Percentiles rank a stretch among this genome's conserved stretches.
Evolutionary conservation across 2,888 invertebrate genomes (phyloP).

Genomic region (Phaedon cochleariae): DNA sequence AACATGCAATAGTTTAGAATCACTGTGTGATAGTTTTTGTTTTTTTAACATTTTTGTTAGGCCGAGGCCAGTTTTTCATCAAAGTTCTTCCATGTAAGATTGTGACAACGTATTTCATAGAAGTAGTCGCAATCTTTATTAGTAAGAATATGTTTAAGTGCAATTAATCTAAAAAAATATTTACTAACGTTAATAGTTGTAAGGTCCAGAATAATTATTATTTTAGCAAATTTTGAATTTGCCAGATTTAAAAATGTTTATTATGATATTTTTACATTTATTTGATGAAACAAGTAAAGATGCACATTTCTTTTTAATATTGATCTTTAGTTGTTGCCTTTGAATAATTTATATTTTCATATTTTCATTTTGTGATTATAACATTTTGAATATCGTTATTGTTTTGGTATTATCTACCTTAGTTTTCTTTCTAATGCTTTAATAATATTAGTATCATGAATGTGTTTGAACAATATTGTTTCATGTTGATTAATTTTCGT

Average conservation of each 20-base stretch:
- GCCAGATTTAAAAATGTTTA: slow-evolving; percentile 25
- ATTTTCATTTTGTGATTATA: slow-evolving; percentile 38
- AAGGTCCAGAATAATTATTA: slow-evolving; percentile 47
- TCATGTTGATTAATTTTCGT: slow-evolving; percentile 46
- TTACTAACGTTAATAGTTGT: slow-evolving; percentile 56
- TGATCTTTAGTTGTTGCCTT: slow-evolving; percentile 7
- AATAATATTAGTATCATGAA: slow-evolving; percentile 38
- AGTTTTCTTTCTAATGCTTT: slow-evolving; percentile 41
- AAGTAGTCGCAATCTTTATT: slow-evolving; percentile 46
- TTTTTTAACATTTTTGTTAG: slow-evolving; percentile 58
- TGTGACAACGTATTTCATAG: slow-evolving; percentile 38
- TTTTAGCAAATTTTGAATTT: slow-evolving; percentile 53
- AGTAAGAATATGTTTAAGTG: slow-evolving; percentile 56
- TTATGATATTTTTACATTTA: slow-evolving; percentile 19
- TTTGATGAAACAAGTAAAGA: neutral
- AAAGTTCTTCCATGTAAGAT: slow-evolving; percentile 60
- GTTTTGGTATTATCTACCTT: slow-evolving; percentile 40
- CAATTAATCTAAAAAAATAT: slow-evolving; percentile 62
- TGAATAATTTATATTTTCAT: slow-evolving; percentile 31
- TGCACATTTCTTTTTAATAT: slow-evolving; percentile 4
- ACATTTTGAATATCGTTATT: slow-evolving; percentile 36
- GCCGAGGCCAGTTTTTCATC: slow-evolving; percentile 61
- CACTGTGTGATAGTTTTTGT: slow-evolving; percentile 55
- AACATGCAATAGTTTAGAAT: slow-evolving; percentile 52
- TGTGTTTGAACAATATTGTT: slow-evolving; percentile 41